phyloP scores from a whole-genome alignment of 2,888 invertebrate species.

The Catocala fraxini region DNA sequence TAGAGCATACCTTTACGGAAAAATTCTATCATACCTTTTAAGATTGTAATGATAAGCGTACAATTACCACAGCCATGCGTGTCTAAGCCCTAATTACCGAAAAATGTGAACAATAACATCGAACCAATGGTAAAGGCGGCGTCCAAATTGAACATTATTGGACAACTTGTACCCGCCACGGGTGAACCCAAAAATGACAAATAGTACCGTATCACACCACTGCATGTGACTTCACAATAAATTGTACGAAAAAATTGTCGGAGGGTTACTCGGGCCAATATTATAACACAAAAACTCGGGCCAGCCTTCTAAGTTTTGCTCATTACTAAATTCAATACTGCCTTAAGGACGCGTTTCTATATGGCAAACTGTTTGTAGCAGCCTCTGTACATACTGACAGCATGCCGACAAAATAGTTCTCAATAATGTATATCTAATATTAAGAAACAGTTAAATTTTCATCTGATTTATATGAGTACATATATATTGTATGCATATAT shows the following conservation, averaged over 20 bases:
- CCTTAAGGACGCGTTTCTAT: slow-evolving; percentile 3
- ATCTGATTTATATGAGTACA: too few relatives aligned
- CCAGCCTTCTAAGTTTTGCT: slow-evolving; percentile 51
- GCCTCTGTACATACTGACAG: too few relatives aligned
- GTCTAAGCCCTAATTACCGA: slow-evolving; percentile 34
- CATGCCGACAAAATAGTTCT: too few relatives aligned
- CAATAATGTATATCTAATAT: too few relatives aligned
- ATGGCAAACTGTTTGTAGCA: not conserved
- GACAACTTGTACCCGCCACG: slow-evolving; percentile 55
- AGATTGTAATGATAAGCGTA: slow-evolving; percentile 21
- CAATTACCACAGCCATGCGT: slow-evolving; percentile 26
- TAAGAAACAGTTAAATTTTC: too few relatives aligned
- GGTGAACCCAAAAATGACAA: slow-evolving; percentile 68
- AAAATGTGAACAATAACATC: slow-evolving; percentile 31
- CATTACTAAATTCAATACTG: slow-evolving; percentile 44
- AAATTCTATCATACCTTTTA: slow-evolving; percentile 12
- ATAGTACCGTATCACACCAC: slow-evolving; percentile 74
- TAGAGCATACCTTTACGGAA: slow-evolving; percentile 6
- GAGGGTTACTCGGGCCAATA: slow-evolving; percentile 50
- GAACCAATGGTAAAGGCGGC: slow-evolving; percentile 37
- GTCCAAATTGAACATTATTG: slow-evolving; percentile 54
- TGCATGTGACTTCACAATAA: slow-evolving; percentile 78
- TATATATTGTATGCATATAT: too few relatives aligned
- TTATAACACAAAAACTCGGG: slow-evolving; percentile 51
- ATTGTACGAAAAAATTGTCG: slow-evolving; percentile 64